A percentile compares a stretch with the other conserved stretches of the same genome.
These are phyloP conservation scores for Philhelius pedissequus DNA, from an alignment of 2,888 invertebrate species.

Conservation along the genomic window DNA sequence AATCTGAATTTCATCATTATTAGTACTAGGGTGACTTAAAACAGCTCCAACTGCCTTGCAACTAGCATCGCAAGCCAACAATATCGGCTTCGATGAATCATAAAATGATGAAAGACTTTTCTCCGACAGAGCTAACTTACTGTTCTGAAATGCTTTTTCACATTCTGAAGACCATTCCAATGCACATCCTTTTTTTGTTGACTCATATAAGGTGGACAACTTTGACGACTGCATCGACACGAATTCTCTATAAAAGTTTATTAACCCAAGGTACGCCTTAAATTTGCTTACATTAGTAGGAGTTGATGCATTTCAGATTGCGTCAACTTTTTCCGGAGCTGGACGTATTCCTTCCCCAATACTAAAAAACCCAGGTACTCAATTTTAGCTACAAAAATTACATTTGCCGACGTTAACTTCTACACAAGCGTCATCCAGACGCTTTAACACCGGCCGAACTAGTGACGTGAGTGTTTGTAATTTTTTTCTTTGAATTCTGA, in stretches of 20 bases:
- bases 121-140: too few relatives aligned
- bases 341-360: too few relatives aligned
- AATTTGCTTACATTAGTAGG: neutral
- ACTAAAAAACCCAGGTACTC: too few relatives aligned
- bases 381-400: neutral
- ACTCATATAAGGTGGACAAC: neutral
- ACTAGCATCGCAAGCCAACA: neutral
- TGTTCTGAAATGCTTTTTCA: too few relatives aligned
- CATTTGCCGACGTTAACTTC: neutral
- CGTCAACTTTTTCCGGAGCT: neutral
- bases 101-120: neutral
- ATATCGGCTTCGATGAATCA: neutral
- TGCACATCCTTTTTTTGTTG: neutral
- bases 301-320: neutral
- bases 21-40: too few relatives aligned
- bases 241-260: neutral
- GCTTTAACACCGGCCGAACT: neutral
- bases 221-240: neutral
- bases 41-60: too few relatives aligned
- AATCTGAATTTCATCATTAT: neutral
- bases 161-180: neutral
- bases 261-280: neutral
- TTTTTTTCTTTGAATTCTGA: neutral
- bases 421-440: neutral
- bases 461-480: neutral